Evolutionary conservation across 2,113 vertebrate species (phyloP).

Genomic region (Rafetus swinhoei): DNA sequence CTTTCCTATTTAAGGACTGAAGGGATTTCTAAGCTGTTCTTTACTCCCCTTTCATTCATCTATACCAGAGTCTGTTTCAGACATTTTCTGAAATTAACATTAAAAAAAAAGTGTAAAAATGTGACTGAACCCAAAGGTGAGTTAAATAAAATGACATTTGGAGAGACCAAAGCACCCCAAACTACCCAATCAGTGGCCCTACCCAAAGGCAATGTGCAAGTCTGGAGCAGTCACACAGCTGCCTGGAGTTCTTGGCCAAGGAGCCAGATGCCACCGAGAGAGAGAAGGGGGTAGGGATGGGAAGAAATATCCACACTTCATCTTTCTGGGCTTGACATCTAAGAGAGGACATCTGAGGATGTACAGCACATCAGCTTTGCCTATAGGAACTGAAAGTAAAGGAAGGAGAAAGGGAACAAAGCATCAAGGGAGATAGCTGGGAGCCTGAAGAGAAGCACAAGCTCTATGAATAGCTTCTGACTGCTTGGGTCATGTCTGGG

Average conservation of each 20-base stretch:
- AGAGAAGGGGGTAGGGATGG: background rate
- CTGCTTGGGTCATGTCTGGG: constrained; percentile 47
- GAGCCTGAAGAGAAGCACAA: constrained; percentile 36
- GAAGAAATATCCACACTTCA: constrained; percentile 5
- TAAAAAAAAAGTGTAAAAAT: constrained; percentile 35
- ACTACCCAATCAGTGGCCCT: background rate
- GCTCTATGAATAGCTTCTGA: constrained; percentile 42
- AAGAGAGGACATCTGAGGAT: background rate
- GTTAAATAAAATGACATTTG: constrained; percentile 35
- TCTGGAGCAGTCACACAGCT: background rate
- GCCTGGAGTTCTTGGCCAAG: constrained; percentile 50
- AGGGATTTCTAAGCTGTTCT: background rate
- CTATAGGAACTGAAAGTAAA: constrained; percentile 34
- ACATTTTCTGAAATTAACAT: background rate
- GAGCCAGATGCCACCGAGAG: constrained; percentile 47
- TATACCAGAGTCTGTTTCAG: background rate
- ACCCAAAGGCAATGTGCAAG: background rate
- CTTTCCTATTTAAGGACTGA: background rate
- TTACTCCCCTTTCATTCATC: constrained; percentile 1
- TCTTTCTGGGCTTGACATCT: constrained; percentile 43
- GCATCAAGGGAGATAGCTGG: background rate
- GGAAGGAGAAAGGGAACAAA: constrained; percentile 41
- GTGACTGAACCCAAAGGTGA: constrained; percentile 38
- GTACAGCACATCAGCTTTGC: constrained; percentile 31
- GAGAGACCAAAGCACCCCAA: background rate